These are phyloP conservation scores for Phaedon cochleariae DNA, from an alignment of 2,888 invertebrate genomes.

Conservation along the genomic window DNA sequence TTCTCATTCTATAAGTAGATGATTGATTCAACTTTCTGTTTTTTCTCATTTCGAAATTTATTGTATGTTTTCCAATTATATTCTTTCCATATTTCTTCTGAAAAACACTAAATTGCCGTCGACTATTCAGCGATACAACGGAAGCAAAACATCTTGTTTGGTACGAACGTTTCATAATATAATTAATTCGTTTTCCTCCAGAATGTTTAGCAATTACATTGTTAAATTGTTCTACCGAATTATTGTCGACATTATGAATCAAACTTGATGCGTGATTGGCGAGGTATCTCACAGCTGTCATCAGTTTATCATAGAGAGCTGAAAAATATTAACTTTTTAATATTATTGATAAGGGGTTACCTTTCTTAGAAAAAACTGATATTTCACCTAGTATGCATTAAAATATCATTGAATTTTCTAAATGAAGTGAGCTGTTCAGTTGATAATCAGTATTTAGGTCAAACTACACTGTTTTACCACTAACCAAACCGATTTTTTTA, in stretches of 20 bases:
- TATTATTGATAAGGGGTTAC: neutral
- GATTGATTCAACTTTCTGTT: conserved; percentile 2
- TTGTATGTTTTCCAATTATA: neutral
- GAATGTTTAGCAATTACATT: conserved; percentile 3
- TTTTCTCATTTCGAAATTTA: conserved; percentile 5
- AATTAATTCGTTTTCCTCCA: conserved; percentile 4
- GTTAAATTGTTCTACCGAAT: conserved; percentile 8
- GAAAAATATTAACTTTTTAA: neutral
- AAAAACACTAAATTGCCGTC: neutral
- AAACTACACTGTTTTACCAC: too few relatives aligned
- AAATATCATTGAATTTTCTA: too few relatives aligned
- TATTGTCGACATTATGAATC: neutral
- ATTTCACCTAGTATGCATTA: too few relatives aligned
- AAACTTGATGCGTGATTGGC: neutral
- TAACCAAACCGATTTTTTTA: too few relatives aligned
- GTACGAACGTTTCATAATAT: conserved; percentile 5
- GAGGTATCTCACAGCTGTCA: neutral
- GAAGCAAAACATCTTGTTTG: conserved; percentile 14
- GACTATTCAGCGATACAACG: neutral
- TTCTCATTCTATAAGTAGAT: neutral
- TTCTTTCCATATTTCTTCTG: neutral
- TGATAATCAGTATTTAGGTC: too few relatives aligned
- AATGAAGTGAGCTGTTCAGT: too few relatives aligned
- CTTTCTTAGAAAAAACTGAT: too few relatives aligned
- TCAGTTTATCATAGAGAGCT: conserved; percentile 12